Base-by-base conservation (phyloP, 2,888 invertebrate species). In the Athalia cordata region DNA sequence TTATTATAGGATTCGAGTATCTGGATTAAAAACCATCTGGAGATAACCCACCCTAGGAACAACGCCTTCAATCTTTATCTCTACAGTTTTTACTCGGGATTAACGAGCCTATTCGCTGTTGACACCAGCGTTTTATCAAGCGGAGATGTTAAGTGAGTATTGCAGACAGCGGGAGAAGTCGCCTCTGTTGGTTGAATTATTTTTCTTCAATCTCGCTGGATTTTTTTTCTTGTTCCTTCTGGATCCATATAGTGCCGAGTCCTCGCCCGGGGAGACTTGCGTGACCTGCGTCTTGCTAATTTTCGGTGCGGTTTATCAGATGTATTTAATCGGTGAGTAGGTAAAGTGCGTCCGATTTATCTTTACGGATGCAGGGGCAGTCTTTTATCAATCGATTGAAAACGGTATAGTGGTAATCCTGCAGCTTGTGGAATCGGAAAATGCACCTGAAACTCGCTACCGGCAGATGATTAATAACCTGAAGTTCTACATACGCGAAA, bases 401-500 rank as follows among this genome's bases (percentile, higher is more conserved):
- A 29, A 29, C 29, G 29, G 29, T 29, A 83, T 87, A 85, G 90
- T 91, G 9, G 88, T 90, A 66, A 81, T 91, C 6, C 84, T 91
- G 81, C 91, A 91, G 84, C 82, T 91, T 57, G 84, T 90, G 49
- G 89, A 89, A 78, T 91, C 90, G 0, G 86, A 85, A 68, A 89
- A 88, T 3, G 91, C 90, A 2, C 90, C 91, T 0, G 87, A 90
- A 79, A 85, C 90, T 45, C 92, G 92, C 81, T 92, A 92, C 83
- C 88, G 91, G 66, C 92, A 92, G 81, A 91, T 93, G 82, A 92
- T 93, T 83, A 90, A 92, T 67, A 92, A 93, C 85, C 84, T 91
- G 8, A 90, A 92, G 86, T 92, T 93, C 80, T 94, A 93, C 83
- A 93, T 93, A 91, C 87, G 89, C 8, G 92, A 93, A 79, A 93